Percentiles rank a stretch among this genome's conserved stretches.
These are phyloP conservation scores for Limonius californicus DNA, from an alignment of 1,140 invertebrate genomes.

Conservation along the genomic window DNA sequence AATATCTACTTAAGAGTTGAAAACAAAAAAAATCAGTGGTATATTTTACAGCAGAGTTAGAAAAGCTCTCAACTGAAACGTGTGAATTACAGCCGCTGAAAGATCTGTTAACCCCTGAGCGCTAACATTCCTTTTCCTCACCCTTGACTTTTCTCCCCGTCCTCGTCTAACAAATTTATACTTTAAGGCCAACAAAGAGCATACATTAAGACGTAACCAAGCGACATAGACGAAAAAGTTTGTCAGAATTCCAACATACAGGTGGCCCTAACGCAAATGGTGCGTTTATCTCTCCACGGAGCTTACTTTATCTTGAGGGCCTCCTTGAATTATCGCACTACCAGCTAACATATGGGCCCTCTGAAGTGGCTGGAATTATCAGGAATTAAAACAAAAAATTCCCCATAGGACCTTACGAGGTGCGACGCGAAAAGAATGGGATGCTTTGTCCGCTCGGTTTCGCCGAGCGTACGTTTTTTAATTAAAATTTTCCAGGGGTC, in stretches of 20 bases:
- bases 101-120: background rate
- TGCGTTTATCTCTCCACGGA: background rate
- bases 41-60: background rate
- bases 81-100: constrained; percentile 5
- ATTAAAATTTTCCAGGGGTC: background rate
- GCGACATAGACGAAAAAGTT: background rate
- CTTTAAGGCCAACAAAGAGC: too few relatives aligned
- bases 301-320: background rate
- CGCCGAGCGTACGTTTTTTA: background rate
- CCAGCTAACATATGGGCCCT: constrained; percentile 2
- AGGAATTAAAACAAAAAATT: constrained; percentile 5
- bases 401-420: too few relatives aligned
- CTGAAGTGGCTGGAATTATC: constrained; percentile 10
- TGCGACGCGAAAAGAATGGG: too few relatives aligned
- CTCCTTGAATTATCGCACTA: constrained; percentile 10
- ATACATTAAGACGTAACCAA: too few relatives aligned
- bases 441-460: too few relatives aligned
- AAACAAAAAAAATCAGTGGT: too few relatives aligned
- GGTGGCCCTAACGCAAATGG: background rate
- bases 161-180: too few relatives aligned
- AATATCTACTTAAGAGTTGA: too few relatives aligned
- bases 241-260: background rate
- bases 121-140: background rate
- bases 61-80: background rate
- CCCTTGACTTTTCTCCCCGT: too few relatives aligned